These are phyloP conservation scores for Gasterosteus aculeatus DNA, from an alignment of 2,113 vertebrate species.

Conservation along the genomic window DNA sequence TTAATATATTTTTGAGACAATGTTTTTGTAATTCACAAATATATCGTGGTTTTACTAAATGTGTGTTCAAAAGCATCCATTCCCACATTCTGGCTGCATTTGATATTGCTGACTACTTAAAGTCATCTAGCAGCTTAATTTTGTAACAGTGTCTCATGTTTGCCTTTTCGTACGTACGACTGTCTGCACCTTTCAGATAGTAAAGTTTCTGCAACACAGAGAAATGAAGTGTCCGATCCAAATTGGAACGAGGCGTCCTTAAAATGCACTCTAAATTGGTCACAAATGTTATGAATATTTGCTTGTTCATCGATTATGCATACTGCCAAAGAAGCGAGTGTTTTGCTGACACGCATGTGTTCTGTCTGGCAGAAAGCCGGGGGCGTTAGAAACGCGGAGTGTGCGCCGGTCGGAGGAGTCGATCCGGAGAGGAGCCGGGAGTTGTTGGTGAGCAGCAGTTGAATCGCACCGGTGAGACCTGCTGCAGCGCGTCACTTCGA, in stretches of 20 bases:
- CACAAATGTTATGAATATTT: not conserved
- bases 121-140: not conserved
- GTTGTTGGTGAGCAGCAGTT: conserved; percentile 30
- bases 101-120: not conserved
- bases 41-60: too few relatives aligned
- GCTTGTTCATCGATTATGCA: not conserved
- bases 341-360: not conserved
- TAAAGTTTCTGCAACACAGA: conserved; percentile 9
- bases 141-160: too few relatives aligned
- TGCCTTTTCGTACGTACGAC: too few relatives aligned
- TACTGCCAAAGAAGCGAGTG: not conserved
- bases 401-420: conserved; percentile 8
- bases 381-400: conserved; percentile 12
- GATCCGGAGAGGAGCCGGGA: conserved; percentile 12
- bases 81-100: not conserved
- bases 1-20: not conserved
- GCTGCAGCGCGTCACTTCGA: conserved; percentile 33
- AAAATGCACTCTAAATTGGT: too few relatives aligned
- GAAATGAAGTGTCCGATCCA: conserved; percentile 24
- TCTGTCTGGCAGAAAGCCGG: conserved; percentile 45
- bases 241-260: conserved; percentile 5
- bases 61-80: not conserved
- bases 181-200: not conserved
- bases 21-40: not conserved
- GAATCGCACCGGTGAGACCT: conserved; percentile 27